Percentiles rank a stretch among this genome's conserved stretches.
phyloP scores from a whole-genome alignment of 2,888 invertebrate species.

The Ariolimax columbianus region DNA sequence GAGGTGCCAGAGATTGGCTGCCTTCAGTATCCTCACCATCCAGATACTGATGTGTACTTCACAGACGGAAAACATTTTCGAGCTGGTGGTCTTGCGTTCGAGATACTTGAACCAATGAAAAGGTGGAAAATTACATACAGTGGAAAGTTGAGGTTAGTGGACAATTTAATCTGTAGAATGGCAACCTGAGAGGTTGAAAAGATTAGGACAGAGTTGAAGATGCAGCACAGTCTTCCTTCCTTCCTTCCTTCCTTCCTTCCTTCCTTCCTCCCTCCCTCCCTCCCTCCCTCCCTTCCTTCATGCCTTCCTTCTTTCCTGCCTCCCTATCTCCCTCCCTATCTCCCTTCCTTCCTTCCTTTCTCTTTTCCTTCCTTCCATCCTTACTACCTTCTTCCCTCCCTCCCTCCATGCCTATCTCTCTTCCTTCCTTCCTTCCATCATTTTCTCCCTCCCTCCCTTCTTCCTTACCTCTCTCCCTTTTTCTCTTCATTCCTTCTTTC shows the following conservation, averaged over 20 bases:
- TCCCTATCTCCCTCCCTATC: neutral
- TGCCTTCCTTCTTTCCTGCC: no score
- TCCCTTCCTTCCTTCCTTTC: neutral
- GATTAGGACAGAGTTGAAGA: no score
- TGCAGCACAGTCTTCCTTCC: no score
- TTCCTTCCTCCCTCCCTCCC: constrained; percentile 28
- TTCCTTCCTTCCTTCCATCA: no score
- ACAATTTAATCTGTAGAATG: neutral
- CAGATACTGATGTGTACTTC: constrained; percentile 80
- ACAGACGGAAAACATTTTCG: constrained; percentile 66
- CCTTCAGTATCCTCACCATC: constrained; percentile 82
- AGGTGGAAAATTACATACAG: constrained; percentile 85
- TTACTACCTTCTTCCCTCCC: no score
- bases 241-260: constrained; percentile 37
- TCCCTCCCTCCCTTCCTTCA: constrained; percentile 9
- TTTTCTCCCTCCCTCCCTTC: no score
- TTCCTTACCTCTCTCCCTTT: no score
- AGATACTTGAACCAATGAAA: constrained; percentile 83
- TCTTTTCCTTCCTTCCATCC: no score
- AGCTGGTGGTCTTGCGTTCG: constrained; percentile 81
- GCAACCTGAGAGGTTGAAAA: no score
- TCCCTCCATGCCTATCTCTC: no score
- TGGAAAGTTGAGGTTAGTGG: constrained; percentile 82
- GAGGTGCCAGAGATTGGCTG: constrained; percentile 77
- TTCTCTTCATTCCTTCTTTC: no score